phyloP scores from a whole-genome alignment of 2,888 invertebrate species.

The Pheosia tremula region DNA sequence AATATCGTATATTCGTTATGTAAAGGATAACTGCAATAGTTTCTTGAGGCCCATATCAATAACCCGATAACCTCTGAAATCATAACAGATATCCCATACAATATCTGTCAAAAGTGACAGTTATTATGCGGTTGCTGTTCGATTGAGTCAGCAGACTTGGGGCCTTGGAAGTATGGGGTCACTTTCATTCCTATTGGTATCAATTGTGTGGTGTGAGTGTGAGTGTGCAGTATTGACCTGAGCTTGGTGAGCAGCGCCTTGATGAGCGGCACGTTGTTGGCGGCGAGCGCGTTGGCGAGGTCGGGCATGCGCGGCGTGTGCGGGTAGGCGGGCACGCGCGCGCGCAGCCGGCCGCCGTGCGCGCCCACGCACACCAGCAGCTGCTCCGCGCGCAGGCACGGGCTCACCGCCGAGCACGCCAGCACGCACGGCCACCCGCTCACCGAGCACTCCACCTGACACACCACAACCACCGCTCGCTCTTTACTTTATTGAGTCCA shows the following conservation, averaged over 20 bases:
- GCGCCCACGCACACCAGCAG: slow-evolving; percentile 97
- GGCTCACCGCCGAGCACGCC: slow-evolving; percentile 94
- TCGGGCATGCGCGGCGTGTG: slow-evolving; percentile 91
- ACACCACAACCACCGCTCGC: slow-evolving; percentile 10
- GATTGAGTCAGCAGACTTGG: too few species aligned
- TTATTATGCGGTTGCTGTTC: too few species aligned
- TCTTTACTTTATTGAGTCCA: too few species aligned
- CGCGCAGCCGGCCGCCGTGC: slow-evolving; percentile 95
- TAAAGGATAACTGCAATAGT: too few species aligned
- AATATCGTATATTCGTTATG: too few species aligned
- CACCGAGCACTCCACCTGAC: slow-evolving; percentile 90
- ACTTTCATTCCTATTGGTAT: too few species aligned
- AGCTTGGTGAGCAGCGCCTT: slow-evolving; percentile 71
- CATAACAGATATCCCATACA: too few species aligned
- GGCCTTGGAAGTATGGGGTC: too few species aligned
- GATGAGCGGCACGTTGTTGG: slow-evolving; percentile 56
- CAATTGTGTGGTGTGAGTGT: too few species aligned
- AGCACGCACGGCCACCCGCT: slow-evolving; percentile 96
- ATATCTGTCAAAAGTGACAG: too few species aligned
- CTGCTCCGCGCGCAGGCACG: slow-evolving; percentile 96
- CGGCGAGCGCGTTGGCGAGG: slow-evolving; percentile 89
- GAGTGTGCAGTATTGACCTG: slow-evolving; percentile 64
- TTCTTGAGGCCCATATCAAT: too few species aligned
- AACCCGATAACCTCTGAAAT: too few species aligned
- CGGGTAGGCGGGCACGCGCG: slow-evolving; percentile 96